Percentiles rank a stretch among this genome's conserved stretches.
Conservation (phyloP, 64 coral and sea anemone species). For the Pocillopora verrucosa region DNA sequence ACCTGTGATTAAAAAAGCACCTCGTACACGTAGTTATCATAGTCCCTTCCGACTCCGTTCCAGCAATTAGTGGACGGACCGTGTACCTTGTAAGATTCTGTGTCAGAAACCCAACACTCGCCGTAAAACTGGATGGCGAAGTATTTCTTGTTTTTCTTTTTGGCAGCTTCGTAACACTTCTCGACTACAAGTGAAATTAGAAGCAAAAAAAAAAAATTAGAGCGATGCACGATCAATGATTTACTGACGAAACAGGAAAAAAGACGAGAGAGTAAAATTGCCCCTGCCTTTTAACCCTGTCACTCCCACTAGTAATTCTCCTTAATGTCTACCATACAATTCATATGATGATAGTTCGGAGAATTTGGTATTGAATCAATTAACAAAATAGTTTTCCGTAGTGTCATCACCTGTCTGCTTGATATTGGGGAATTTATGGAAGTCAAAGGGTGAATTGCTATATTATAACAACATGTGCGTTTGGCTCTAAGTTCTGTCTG, state of each 20-base stretch:
- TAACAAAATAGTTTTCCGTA: too few species aligned
- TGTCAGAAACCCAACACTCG: conserved; percentile 82
- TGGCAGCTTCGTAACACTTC: conserved; percentile 75
- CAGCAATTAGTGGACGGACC: conserved; percentile 64
- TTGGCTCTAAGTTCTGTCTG: too few species aligned
- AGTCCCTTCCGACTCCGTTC: conserved; percentile 72
- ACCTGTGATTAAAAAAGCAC: conserved; percentile 57
- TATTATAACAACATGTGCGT: too few species aligned
- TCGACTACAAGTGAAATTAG: conserved; percentile 44
- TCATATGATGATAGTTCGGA: too few species aligned
- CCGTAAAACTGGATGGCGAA: conserved; percentile 91
- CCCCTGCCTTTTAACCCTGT: background rate
- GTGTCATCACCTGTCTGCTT: too few species aligned
- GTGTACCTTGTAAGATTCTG: conserved; percentile 50
- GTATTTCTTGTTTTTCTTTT: conserved; percentile 63
- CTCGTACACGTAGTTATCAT: conserved; percentile 84
- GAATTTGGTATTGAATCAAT: too few species aligned
- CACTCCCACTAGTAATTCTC: too few species aligned
- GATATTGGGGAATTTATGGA: too few species aligned
- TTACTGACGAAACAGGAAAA: too few species aligned
- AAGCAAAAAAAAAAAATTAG: too few species aligned
- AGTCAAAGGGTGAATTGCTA: too few species aligned
- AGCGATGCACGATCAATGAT: background rate
- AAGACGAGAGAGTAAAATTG: background rate
- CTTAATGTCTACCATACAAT: too few species aligned